A percentile compares a stretch with the other conserved stretches of the same genome.
Conservation (phyloP, 1,140 invertebrate species). For the Apocrypta bakeri region DNA sequence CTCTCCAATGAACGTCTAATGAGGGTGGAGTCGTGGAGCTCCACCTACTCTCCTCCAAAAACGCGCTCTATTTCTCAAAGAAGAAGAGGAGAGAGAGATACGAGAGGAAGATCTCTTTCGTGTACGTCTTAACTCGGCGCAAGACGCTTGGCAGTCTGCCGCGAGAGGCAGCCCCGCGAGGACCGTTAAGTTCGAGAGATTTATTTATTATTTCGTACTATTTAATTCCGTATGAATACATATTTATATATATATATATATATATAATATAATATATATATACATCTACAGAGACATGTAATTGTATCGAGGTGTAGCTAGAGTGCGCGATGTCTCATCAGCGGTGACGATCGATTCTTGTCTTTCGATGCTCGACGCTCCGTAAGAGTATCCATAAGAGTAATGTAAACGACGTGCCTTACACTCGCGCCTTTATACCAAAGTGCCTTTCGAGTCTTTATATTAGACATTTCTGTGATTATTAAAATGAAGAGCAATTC, state of each 20-base stretch:
- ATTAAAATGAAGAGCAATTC: background rate
- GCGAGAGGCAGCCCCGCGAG: slow-evolving; percentile 54
- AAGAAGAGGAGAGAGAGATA: slow-evolving; percentile 10
- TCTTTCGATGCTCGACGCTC: too few relatives aligned
- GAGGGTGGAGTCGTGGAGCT: slow-evolving; percentile 72
- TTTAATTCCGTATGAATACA: too few relatives aligned
- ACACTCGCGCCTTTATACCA: background rate
- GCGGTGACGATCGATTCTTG: background rate
- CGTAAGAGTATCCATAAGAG: too few relatives aligned
- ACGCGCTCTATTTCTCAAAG: slow-evolving; percentile 70
- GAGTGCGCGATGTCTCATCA: background rate
- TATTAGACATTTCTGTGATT: background rate
- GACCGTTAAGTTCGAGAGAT: slow-evolving; percentile 52
- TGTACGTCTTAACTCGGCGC: slow-evolving; percentile 68
- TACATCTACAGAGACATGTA: too few relatives aligned
- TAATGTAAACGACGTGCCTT: background rate
- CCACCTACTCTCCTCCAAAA: slow-evolving; percentile 69
- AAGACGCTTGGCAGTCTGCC: slow-evolving; percentile 73
- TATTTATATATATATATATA: too few relatives aligned
- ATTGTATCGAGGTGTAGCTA: background rate
- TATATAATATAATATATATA: too few relatives aligned
- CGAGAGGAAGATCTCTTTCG: slow-evolving; percentile 58
- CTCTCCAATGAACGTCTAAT: slow-evolving; percentile 69
- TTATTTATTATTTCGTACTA: slow-evolving; percentile 40
- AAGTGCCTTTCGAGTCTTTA: background rate